Conservation (phyloP, 1,140 invertebrate genomes). For the Aphelinus atriplicis region DNA sequence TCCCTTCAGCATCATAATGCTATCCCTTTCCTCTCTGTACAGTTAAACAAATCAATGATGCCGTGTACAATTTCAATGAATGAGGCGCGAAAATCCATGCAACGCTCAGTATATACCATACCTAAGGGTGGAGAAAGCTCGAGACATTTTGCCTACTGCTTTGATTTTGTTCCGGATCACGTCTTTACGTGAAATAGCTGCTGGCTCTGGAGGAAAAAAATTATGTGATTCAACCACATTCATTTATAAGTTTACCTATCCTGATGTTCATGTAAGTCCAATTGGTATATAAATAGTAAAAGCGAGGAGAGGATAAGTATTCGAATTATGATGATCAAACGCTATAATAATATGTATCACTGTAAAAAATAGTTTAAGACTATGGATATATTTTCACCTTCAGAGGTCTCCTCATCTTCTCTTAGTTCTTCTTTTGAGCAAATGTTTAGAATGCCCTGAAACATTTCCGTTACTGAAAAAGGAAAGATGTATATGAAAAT, state of each 20-base stretch:
- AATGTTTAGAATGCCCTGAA: slow-evolving; percentile 99
- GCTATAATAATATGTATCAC: no score
- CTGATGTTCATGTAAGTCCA: background rate
- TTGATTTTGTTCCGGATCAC: slow-evolving; percentile 29
- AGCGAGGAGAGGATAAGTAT: no score
- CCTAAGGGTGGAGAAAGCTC: slow-evolving; percentile 22
- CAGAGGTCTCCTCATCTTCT: slow-evolving; percentile 81
- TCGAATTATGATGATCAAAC: no score
- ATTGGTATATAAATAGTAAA: no score
- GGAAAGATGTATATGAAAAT: slow-evolving; percentile 25
- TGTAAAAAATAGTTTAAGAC: no score
- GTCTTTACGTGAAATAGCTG: slow-evolving; percentile 8
- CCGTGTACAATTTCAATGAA: background rate
- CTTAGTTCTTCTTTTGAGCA: slow-evolving; percentile 99
- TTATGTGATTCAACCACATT: no score
- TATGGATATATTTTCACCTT: no score
- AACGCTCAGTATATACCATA: background rate
- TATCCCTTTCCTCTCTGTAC: slow-evolving; percentile 35
- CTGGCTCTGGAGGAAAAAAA: no score
- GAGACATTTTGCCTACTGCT: slow-evolving; percentile 32
- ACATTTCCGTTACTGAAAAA: slow-evolving; percentile 96
- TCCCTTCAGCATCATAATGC: slow-evolving; percentile 32
- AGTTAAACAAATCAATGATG: background rate
- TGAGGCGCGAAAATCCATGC: background rate
- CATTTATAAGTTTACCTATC: no score